Percentiles rank a stretch among this genome's conserved stretches.
phyloP scores from a whole-genome alignment of 30 jellyfish, hydroid and myxozoan species.

The Cassiopea xamachana region DNA sequence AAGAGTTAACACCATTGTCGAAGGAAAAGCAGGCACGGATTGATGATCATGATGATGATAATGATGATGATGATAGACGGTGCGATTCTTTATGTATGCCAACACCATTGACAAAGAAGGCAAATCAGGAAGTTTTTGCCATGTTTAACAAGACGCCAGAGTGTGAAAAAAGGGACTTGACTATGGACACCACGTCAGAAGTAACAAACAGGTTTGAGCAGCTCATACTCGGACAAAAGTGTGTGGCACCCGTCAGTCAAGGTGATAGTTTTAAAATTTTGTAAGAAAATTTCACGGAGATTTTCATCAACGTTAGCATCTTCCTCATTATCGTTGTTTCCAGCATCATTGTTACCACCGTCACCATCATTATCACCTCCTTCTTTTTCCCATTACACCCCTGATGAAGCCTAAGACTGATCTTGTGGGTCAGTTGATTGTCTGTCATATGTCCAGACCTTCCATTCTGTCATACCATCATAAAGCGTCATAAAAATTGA shows the following conservation, averaged over 20 bases:
- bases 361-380: too few species aligned
- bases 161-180: slow-evolving; percentile 41
- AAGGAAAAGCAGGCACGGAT: slow-evolving; percentile 12
- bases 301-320: too few species aligned
- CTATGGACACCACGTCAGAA: slow-evolving; percentile 30
- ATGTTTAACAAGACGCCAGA: slow-evolving; percentile 73
- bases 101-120: slow-evolving; percentile 68
- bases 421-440: too few species aligned
- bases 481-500: too few species aligned
- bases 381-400: too few species aligned
- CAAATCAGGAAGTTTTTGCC: slow-evolving; percentile 48
- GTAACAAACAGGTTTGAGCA: slow-evolving; percentile 20
- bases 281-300: not conserved
- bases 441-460: too few species aligned
- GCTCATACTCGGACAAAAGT: slow-evolving; percentile 3
- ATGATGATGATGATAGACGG: not conserved
- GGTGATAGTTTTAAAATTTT: not conserved
- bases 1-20: slow-evolving; percentile 9
- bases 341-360: too few species aligned
- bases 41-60: not conserved
- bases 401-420: too few species aligned
- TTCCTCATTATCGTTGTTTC: too few species aligned
- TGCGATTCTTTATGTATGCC: slow-evolving; percentile 65
- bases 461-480: too few species aligned
- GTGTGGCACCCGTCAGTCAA: not conserved